Evolutionary conservation across 2,888 invertebrate genomes (phyloP), one percentile per base, ranked within the genome.

Genomic region (Acrobasis repandana): DNA sequence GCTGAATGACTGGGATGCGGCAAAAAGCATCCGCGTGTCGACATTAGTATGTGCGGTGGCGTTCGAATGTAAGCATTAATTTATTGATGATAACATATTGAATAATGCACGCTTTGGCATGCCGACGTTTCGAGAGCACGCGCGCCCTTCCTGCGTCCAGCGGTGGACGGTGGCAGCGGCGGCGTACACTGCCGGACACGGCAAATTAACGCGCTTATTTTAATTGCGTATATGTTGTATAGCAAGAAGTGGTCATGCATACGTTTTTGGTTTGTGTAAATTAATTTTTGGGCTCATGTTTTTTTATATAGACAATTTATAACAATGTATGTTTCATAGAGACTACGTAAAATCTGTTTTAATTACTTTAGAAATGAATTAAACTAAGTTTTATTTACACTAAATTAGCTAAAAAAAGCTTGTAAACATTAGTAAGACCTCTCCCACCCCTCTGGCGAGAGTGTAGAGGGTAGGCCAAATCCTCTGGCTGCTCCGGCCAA

Each of bases 1-100:
- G 79, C 78, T 89, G 88, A 89, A 90, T 90, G 90, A 80, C 76
- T 72, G 67, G 63, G 69, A 69, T 66, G 73, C 67, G 56, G 71
- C 80, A 90, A 91, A 90, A 91, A 90, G 82, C 72, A 76, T 82
- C 87, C 84, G 86, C 89, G 90, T 91, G 90, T 87, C 86, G 80
- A 75, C 86, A 90, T 91, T 90, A 91, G 90, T 92, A 91, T 91
- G 90, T 84, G 83, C 75, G 78, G 80, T 80, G 80, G 82, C 77
- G 76, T 80, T 73, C 85, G 80, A 83, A 84, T 86, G 87, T 85
- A 82, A 88, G 86, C 88, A 88, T 90, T 88, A 87, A 91, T 91
- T 91, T 91, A 90, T 88, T 87, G 90, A 85, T 83, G 85, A 85
- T 86, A 83, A 78, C 82, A 83, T 81, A 83, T 84, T 88, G 88